A percentile compares a stretch with the other conserved stretches of the same genome.
phyloP scores from a whole-genome alignment of 2,888 invertebrate species.

The Tanytarsus gracilentus region DNA sequence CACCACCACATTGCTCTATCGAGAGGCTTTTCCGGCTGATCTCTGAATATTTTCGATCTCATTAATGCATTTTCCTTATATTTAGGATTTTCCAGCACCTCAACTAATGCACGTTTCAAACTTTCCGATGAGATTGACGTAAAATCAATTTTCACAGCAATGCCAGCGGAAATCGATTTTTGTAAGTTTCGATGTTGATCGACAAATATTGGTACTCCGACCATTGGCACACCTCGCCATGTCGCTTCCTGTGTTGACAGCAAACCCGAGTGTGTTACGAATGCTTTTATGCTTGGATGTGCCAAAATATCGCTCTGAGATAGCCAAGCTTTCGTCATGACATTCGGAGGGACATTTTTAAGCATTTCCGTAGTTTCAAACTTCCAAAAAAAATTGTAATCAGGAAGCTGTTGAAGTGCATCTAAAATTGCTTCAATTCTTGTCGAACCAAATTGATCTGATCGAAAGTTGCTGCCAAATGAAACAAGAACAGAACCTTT shows the following conservation, averaged over 20 bases:
- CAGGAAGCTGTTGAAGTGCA: conserved; percentile 19
- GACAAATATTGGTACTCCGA: conserved; percentile 25
- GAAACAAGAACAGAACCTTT: conserved; percentile 29
- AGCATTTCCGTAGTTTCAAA: conserved; percentile 31
- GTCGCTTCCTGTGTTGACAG: conserved; percentile 28
- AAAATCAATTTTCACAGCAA: conserved; percentile 1
- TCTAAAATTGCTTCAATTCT: conserved; percentile 21
- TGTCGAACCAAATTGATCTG: conserved; percentile 1
- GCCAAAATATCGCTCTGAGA: conserved; percentile 45
- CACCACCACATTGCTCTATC: conserved; percentile 32
- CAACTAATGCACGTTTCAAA: conserved; percentile 30
- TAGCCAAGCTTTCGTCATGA: conserved; percentile 44
- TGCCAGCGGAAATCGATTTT: background rate
- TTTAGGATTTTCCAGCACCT: conserved; percentile 31
- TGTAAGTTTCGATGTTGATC: conserved; percentile 24
- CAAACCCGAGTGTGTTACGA: conserved; percentile 31
- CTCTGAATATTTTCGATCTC: conserved; percentile 9
- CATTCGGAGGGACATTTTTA: conserved; percentile 36
- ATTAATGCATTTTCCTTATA: conserved; percentile 23
- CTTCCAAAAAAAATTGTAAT: conserved; percentile 30
- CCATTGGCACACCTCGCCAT: conserved; percentile 23
- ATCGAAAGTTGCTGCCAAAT: conserved; percentile 28
- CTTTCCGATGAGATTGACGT: conserved; percentile 16
- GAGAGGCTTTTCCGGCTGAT: conserved; percentile 31
- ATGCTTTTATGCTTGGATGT: conserved; percentile 20